These are phyloP conservation scores for Drosophila nigritarsus DNA, from an alignment of 2,888 invertebrate species.

Conservation along the genomic window DNA sequence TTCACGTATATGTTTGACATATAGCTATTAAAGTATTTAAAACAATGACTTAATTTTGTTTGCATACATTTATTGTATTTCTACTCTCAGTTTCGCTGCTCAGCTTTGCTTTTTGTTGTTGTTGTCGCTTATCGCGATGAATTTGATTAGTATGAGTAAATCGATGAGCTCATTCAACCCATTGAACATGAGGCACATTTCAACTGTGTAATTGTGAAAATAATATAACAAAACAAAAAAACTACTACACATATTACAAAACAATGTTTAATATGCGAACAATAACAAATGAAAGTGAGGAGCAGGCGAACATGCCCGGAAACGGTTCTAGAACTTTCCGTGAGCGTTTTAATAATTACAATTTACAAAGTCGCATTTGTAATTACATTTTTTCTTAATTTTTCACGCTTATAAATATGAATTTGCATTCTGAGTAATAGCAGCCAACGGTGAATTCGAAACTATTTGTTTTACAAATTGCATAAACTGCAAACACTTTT, in stretches of 20 bases:
- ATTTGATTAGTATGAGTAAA: conserved; percentile 33
- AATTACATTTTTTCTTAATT: conserved; percentile 22
- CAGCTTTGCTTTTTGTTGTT: background rate
- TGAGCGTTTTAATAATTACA: conserved; percentile 15
- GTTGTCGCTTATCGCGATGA: background rate
- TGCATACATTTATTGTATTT: background rate
- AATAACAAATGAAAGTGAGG: conserved; percentile 18
- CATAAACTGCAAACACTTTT: conserved; percentile 15
- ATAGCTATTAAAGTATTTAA: background rate
- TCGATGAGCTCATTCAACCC: conserved; percentile 58
- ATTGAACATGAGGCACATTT: conserved; percentile 13
- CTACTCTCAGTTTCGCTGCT: conserved; percentile 6
- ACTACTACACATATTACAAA: background rate
- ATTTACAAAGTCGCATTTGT: conserved; percentile 21
- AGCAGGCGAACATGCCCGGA: background rate
- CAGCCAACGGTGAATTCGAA: background rate
- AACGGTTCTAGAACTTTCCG: conserved; percentile 6
- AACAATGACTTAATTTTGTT: background rate
- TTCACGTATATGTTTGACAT: background rate
- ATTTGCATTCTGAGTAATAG: conserved; percentile 21
- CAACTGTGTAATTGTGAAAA: conserved; percentile 25
- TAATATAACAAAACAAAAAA: conserved; percentile 7
- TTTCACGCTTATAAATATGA: conserved; percentile 22
- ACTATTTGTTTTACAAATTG: conserved; percentile 23
- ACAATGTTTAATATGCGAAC: conserved; percentile 16